Base-by-base conservation (phyloP, 1,140 invertebrate genomes). In the Dendrolimus kikuchii region DNA sequence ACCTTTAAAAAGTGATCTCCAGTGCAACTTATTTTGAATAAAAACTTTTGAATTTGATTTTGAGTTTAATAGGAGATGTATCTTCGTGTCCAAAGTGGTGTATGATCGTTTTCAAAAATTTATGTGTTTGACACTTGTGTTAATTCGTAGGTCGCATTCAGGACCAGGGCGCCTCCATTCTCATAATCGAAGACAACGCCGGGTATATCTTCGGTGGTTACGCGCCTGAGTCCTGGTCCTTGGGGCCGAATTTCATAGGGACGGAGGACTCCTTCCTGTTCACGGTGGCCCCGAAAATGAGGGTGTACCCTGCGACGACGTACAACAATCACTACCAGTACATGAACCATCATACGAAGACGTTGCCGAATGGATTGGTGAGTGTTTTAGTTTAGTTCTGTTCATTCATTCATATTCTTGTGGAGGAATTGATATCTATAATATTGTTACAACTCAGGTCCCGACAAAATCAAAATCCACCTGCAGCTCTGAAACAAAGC, bases 291-390 rank as follows among this genome's bases (percentile, higher is more conserved):
- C 96, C 96, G 9, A 88, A 91, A 46, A 95, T 96, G 89, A 85
- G 92, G 36, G 88, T 93, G 3, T 98, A 95, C 72, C 88, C 87
- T 0, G 79, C 94, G 0, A 95, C 95, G 1, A 92, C 90, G 1
- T 96, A 94, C 78, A 98, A 98, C 83, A 90, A 94, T 62, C 94
- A 98, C 74, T 98, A 92, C 86, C 94, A 96, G 79, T 98, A 98
- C 87, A 89, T 98, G 40, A 98, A 98, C 87, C 86, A 93, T 53
- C 92, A 95, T 70, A 95, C 96, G 64, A 93, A 96, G 81, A 97
- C 96, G 0, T 90, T 98, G 89, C 95, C 95, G 5, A 98, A 98
- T 88, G 96, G 96, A 58, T 75, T 97, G 89, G 93, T 96, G 81
- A 90, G 75, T 73, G 3, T 5, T 36, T 38, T 37, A 48, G 5